Percentiles rank a stretch among this genome's conserved stretches.
These are phyloP conservation scores for Pogonognathellus flavescens DNA, from an alignment of 1,140 invertebrate genomes.

Conservation along the genomic window DNA sequence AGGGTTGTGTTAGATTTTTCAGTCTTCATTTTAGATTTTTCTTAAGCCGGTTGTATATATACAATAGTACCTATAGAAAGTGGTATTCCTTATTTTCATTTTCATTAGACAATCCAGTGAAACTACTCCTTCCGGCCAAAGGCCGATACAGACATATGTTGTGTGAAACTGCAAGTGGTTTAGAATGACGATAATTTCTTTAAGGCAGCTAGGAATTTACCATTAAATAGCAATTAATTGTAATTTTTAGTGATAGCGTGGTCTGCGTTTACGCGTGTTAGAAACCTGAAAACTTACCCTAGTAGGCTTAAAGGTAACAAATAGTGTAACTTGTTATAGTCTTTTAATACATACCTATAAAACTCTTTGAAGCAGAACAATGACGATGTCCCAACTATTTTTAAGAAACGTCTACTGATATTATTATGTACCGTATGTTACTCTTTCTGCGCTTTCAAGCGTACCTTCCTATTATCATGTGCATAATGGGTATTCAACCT, in stretches of 20 bases:
- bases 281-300: too few relatives aligned
- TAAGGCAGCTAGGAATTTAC: too few relatives aligned
- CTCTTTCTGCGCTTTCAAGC: background rate
- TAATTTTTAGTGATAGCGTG: too few relatives aligned
- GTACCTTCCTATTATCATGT: background rate
- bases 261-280: too few relatives aligned
- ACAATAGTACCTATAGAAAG: background rate
- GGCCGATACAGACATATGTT: background rate
- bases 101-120: conserved; percentile 11
- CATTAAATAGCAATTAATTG: too few relatives aligned
- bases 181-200: background rate
- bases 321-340: too few relatives aligned
- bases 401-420: background rate
- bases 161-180: background rate
- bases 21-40: too few relatives aligned
- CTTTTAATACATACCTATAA: background rate
- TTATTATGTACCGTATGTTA: background rate
- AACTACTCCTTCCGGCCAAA: background rate
- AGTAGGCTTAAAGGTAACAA: too few relatives aligned
- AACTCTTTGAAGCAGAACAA: background rate
- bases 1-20: too few relatives aligned
- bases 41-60: too few relatives aligned
- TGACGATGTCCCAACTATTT: conserved; percentile 5
- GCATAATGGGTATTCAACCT: too few relatives aligned
- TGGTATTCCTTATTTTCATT: background rate